These are phyloP conservation scores for Cecropterus lyciades DNA, from an alignment of 1,140 invertebrate genomes.

Conservation along the genomic window DNA sequence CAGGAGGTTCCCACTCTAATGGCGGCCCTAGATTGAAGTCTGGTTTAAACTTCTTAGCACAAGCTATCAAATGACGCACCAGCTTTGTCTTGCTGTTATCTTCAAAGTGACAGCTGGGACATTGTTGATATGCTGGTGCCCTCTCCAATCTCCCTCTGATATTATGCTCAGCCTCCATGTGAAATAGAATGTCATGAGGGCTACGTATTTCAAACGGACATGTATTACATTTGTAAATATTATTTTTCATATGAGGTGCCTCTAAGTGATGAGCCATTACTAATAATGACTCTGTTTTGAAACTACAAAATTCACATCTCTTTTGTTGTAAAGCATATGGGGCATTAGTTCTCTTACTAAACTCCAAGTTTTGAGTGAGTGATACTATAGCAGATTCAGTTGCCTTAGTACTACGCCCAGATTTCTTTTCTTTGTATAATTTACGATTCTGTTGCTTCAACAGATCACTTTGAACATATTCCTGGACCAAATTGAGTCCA, in stretches of 20 bases:
- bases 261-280: constrained; percentile 96
- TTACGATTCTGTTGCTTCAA: constrained; percentile 94
- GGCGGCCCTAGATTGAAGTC: constrained; percentile 94
- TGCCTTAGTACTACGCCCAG: constrained; percentile 87
- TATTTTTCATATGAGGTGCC: constrained; percentile 95
- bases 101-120: constrained; percentile 97
- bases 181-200: constrained; percentile 94
- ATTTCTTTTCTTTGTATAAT: constrained; percentile 85
- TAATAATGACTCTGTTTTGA: constrained; percentile 95
- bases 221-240: constrained; percentile 95
- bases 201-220: constrained; percentile 93
- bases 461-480: constrained; percentile 96
- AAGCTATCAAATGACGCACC: constrained; percentile 94
- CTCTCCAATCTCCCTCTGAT: constrained; percentile 93
- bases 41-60: constrained; percentile 95
- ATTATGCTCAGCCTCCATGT: constrained; percentile 96
- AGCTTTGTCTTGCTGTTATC: constrained; percentile 97
- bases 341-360: constrained; percentile 95
- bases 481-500: constrained; percentile 95
- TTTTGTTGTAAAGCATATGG: constrained; percentile 92
- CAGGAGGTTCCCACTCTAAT: constrained; percentile 95
- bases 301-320: constrained; percentile 96
- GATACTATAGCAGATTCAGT: constrained; percentile 92
- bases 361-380: constrained; percentile 92
- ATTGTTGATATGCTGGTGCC: constrained; percentile 95